Evolutionary conservation across 2,113 vertebrate species (phyloP).

Genomic region (Cyanoderma ruficeps): DNA sequence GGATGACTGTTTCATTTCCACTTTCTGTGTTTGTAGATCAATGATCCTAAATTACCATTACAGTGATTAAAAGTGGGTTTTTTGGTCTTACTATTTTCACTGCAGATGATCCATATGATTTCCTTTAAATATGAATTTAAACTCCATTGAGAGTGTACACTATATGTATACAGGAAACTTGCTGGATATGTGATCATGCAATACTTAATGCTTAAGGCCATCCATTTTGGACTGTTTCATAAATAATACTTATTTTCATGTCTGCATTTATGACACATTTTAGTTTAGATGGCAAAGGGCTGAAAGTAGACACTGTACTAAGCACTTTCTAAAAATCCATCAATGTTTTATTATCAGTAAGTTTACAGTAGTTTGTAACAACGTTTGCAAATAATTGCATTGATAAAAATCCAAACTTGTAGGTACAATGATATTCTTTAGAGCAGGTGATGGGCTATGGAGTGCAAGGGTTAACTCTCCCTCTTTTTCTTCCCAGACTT

Average conservation of each 20-base stretch:
- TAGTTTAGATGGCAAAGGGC: not conserved
- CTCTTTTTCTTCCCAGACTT: not conserved
- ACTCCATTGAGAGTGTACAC: not conserved
- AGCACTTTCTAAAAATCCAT: not conserved
- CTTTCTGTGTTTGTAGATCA: not conserved
- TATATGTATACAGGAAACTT: not conserved
- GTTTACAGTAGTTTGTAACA: not conserved
- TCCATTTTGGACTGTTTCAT: not conserved
- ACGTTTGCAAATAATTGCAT: not conserved
- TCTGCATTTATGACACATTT: not conserved
- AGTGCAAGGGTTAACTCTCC: not conserved
- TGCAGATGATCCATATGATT: not conserved
- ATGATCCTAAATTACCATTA: not conserved
- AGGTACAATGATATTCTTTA: not conserved
- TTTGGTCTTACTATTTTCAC: not conserved
- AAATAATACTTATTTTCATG: slow-evolving; percentile 10
- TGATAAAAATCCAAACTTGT: not conserved
- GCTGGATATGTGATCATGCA: not conserved
- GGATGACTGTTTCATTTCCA: not conserved
- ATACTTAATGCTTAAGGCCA: not conserved
- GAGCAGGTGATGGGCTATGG: not conserved
- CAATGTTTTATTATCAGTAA: not conserved
- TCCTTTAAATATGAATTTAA: not conserved
- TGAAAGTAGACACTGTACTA: not conserved
- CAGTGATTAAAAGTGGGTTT: not conserved